Base-by-base conservation (phyloP, 2,888 invertebrate species). In the Meganola albula region DNA sequence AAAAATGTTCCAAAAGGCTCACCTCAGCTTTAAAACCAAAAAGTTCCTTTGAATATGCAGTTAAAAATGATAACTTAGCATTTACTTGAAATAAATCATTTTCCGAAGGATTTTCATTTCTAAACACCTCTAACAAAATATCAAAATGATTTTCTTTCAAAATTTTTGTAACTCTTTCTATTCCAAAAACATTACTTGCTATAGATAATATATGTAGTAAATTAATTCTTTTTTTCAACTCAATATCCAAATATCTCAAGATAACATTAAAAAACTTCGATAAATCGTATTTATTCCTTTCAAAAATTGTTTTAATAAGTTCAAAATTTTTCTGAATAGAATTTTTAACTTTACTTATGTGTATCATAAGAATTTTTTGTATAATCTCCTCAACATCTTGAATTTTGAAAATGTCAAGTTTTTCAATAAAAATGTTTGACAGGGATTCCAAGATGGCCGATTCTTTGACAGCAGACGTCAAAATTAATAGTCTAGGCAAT, bases 391-490 rank as follows among this genome's bases (percentile, higher is more conserved):
- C n/a, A n/a, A n/a, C n/a, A n/a, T n/a, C n/a, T n/a, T n/a, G n/a
- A n/a, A n/a, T n/a, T n/a, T 54, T 43, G 12, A 67, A 76, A 1
- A 77, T 14, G 3, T 62, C 63, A 2, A 67, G 55, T 49, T 69
- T 74, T 2, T 74, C 67, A 0, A 53, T 20, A 7, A 63, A 67
- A 1, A 63, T 33, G 2, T 58, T 47, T 0, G 57, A 29, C 1
- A 69, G 57, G 0, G 23, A 39, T 12, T 64, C 54, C 28, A 70
- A 71, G 1, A 58, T 41, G 23, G 43, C 46, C 0, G 52, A 32
- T 6, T 44, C 35, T 0, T 40, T 32, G 0, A 59, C 63, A 10
- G 48, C 58, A 0, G 63, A 27, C 8, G 66, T 50, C 2, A 42
- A 21, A 1, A 44, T 20, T 1, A 73, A 9, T 0, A 77, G 35